Percentiles rank a stretch among this genome's conserved stretches.
These are phyloP conservation scores for Nymphalis urticae DNA, from an alignment of 2,888 invertebrate genomes.

Conservation along the genomic window DNA sequence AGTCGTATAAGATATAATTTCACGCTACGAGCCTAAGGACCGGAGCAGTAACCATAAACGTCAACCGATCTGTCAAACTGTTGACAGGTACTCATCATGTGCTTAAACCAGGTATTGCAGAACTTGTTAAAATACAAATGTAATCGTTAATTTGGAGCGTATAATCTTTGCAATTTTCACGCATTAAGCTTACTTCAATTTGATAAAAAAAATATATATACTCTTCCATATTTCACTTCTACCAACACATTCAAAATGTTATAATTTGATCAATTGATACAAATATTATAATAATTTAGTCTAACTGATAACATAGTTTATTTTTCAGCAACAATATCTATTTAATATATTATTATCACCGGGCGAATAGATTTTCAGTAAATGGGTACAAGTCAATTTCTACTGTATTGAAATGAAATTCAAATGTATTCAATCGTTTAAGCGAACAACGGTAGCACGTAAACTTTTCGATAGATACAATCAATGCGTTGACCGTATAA, in stretches of 20 bases:
- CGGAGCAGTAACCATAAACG: too few species aligned
- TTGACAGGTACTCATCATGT: too few species aligned
- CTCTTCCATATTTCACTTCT: neutral
- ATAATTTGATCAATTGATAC: neutral
- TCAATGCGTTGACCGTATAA: conserved; percentile 45
- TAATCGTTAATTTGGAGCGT: too few species aligned
- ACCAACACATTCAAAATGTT: neutral
- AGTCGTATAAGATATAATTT: too few species aligned
- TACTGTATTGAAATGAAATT: conserved; percentile 31
- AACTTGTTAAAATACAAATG: too few species aligned
- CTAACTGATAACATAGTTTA: neutral
- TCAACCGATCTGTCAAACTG: too few species aligned
- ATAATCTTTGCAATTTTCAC: too few species aligned
- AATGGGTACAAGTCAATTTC: conserved; percentile 37
- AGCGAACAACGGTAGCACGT: conserved; percentile 44
- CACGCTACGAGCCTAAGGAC: too few species aligned
- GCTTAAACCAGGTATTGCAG: too few species aligned
- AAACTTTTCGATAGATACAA: conserved; percentile 45
- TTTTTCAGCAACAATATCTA: conserved; percentile 4
- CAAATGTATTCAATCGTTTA: conserved; percentile 39
- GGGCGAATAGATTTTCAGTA: conserved; percentile 18
- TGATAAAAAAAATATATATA: neutral
- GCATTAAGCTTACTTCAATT: too few species aligned
- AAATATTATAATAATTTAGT: too few species aligned
- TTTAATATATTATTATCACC: conserved; percentile 22